Evolutionary conservation across 2,113 vertebrate genomes (phyloP).

Genomic region (Apus apus): DNA sequence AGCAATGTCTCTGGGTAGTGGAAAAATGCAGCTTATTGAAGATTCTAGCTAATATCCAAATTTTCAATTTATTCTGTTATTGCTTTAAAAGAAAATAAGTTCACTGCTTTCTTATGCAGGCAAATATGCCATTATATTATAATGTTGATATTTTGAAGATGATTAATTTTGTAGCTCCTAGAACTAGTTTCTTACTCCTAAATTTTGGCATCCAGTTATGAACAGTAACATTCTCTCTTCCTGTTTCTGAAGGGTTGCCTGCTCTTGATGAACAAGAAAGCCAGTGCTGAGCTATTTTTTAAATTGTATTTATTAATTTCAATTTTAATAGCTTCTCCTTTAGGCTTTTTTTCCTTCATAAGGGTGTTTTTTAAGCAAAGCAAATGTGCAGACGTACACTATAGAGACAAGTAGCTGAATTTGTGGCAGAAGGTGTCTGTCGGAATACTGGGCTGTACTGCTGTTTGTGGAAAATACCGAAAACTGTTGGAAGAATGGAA

Average conservation of each 20-base stretch:
- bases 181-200: background rate
- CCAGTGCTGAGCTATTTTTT: background rate
- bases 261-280: background rate
- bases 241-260: background rate
- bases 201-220: background rate
- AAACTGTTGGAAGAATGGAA: constrained; percentile 11
- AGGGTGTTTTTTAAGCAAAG: background rate
- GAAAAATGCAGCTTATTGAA: background rate
- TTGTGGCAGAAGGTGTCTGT: background rate
- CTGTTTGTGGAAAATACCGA: constrained; percentile 56
- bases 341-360: background rate
- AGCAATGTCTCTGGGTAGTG: background rate
- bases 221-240: background rate
- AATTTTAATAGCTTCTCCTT: background rate
- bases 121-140: background rate
- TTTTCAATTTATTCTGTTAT: background rate
- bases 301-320: background rate
- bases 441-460: background rate
- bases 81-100: background rate
- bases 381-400: background rate
- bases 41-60: background rate
- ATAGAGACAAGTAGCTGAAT: background rate
- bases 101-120: background rate
- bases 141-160: background rate
- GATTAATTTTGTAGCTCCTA: background rate